Evolutionary conservation across 2,888 invertebrate genomes (phyloP).

Genomic region (Drosophila nigricruria): DNA sequence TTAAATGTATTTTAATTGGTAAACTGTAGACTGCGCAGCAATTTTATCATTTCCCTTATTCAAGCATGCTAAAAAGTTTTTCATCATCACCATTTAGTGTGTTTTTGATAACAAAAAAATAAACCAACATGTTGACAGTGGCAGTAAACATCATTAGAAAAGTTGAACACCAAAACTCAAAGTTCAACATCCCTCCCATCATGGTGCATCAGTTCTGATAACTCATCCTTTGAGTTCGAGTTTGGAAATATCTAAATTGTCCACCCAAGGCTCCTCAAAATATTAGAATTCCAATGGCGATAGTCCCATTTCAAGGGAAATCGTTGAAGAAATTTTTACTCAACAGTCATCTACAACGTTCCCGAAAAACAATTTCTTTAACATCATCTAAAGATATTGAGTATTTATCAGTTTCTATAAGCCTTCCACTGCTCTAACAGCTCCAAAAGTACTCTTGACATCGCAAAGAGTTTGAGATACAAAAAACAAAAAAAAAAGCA

Average conservation of each 20-base stretch:
- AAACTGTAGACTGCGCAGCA: slow-evolving; percentile 18
- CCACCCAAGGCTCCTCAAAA: background rate
- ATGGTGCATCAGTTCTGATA: background rate
- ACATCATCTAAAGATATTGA: background rate
- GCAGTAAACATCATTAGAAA: no score
- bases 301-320: background rate
- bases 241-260: background rate
- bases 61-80: slow-evolving; percentile 72
- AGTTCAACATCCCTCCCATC: no score
- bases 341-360: background rate
- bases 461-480: slow-evolving; percentile 41
- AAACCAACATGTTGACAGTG: slow-evolving; percentile 48
- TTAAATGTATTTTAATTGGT: slow-evolving; percentile 67
- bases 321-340: background rate
- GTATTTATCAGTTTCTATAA: no score
- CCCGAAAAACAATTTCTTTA: no score
- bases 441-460: slow-evolving; percentile 51
- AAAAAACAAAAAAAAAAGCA: no score
- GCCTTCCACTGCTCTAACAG: no score
- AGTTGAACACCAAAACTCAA: no score
- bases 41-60: slow-evolving; percentile 40
- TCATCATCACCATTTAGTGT: slow-evolving; percentile 57
- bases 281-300: background rate
- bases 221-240: slow-evolving; percentile 18
- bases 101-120: slow-evolving; percentile 60